phyloP scores from a whole-genome alignment of 1,140 invertebrate species.

The Anthonomus grandis region DNA sequence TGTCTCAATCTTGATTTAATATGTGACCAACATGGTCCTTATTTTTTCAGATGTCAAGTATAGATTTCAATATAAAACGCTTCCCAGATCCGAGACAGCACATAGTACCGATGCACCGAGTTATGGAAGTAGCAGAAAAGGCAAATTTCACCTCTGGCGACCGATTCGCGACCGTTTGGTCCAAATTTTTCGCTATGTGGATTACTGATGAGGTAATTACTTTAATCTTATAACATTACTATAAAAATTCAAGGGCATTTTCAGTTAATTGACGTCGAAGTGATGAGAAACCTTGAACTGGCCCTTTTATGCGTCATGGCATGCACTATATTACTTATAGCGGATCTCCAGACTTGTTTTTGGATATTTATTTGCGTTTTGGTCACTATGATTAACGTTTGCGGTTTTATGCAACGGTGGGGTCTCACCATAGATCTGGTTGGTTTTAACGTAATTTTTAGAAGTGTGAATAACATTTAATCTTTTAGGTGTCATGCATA shows the following conservation, averaged over 20 bases:
- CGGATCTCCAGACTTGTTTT: constrained; percentile 72
- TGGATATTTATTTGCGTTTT: constrained; percentile 77
- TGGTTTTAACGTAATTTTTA: constrained; percentile 1
- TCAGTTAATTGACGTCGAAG: constrained; percentile 66
- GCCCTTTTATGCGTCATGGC: constrained; percentile 78
- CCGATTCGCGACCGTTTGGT: constrained; percentile 64
- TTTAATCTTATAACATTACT: no score
- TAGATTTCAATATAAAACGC: constrained; percentile 60
- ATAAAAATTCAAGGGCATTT: constrained; percentile 15
- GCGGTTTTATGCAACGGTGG: constrained; percentile 77
- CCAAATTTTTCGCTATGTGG: constrained; percentile 69
- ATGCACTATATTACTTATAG: constrained; percentile 75
- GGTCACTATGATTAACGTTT: constrained; percentile 75
- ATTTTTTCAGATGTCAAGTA: constrained; percentile 53
- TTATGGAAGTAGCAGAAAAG: constrained; percentile 56
- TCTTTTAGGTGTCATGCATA: constrained; percentile 68
- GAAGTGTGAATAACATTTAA: no score
- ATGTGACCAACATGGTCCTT: no score
- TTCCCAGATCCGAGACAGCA: constrained; percentile 63
- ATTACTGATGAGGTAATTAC: constrained; percentile 67
- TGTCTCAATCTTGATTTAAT: no score
- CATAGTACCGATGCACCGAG: constrained; percentile 69
- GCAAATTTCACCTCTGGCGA: constrained; percentile 58
- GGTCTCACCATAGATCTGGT: constrained; percentile 79
- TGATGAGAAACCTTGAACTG: constrained; percentile 74